Evolutionary conservation across 2,888 invertebrate species (phyloP), one percentile per base, ranked within the genome.

Genomic region (Archips crataeganus): DNA sequence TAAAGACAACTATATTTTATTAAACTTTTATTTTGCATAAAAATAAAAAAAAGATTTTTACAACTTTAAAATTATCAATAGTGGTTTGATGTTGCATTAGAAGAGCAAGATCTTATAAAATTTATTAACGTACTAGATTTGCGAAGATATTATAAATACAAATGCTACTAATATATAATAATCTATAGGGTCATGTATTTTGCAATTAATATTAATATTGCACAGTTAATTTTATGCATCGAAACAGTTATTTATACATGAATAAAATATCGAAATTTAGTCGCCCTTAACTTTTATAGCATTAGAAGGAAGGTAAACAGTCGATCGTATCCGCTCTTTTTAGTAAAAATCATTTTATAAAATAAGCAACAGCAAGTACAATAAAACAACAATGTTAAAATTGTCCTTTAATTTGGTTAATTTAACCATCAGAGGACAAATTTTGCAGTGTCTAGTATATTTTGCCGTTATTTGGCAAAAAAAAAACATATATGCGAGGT

Each of bases 1-100:
- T 42, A 45, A 45, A 23, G 6, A 32, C 23, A 62, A 32, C 15
- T 34, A 47, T 54, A 54, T 23, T 72, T 15, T 36, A 59, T 57
- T 62, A 51, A 61, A 45, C 34, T 62, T 71, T 67, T 72, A 67
- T 67, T 72, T 59, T 23, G 47, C 61, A 62, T 67, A 72, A 72
- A 71, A 62, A 36, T 49, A 72, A 54, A 67, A 66, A 61, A 72
- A 42, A 49, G 6, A 39, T 60, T 71, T 60, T 49, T 67, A 72
- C 67, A 72, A 62, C 54, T 67, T 39, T 60, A 45, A 66, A 61
- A 54, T 36, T 10, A 54, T 61, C 60, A 67, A 66, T 34, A 11
- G 54, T 54, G 54, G 54, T 23, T 72, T 57, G 67, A 57, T 42
- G 65, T 51, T 42, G 51, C 11, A 49, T 51, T 47, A 60, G 36